Conservation (phyloP, 2,888 invertebrate species). For the Macrophya annulata region DNA sequence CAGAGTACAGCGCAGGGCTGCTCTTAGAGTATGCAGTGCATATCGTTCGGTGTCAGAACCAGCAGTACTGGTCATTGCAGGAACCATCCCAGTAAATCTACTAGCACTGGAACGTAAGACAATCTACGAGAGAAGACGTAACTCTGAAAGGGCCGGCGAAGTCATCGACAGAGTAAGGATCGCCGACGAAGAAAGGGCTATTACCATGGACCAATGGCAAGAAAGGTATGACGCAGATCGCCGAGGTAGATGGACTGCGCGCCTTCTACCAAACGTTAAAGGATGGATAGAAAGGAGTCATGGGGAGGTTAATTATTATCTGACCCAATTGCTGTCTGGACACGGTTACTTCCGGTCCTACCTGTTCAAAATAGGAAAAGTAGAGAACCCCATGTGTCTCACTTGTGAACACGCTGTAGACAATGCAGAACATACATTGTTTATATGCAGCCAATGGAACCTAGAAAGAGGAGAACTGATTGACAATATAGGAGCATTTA, state of each 20-base stretch:
- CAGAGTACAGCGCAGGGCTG: constrained; percentile 58
- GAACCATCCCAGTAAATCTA: constrained; percentile 58
- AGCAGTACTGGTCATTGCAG: constrained; percentile 60
- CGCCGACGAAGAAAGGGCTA: constrained; percentile 28
- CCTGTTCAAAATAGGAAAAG: neutral
- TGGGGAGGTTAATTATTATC: constrained; percentile 59
- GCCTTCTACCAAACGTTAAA: constrained; percentile 55
- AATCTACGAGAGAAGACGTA: no score
- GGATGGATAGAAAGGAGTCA: constrained; percentile 58
- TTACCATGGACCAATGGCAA: constrained; percentile 16
- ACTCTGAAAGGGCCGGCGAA: no score
- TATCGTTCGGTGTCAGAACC: constrained; percentile 63
- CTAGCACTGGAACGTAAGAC: neutral
- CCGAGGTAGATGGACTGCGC: constrained; percentile 55
- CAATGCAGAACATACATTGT: no score
- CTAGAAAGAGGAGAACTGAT: no score
- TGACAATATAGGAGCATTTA: no score
- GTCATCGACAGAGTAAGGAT: neutral
- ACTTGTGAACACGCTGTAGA: no score
- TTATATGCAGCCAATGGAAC: no score
- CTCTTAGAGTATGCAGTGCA: constrained; percentile 58
- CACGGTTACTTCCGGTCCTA: constrained; percentile 51
- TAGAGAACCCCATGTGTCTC: no score
- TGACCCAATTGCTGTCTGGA: constrained; percentile 56
- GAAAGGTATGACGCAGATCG: no score